Percentiles rank a stretch among this genome's conserved stretches.
These are phyloP conservation scores for Pseudolycoriella hygida DNA, from an alignment of 2,888 invertebrate genomes.

Conservation along the genomic window DNA sequence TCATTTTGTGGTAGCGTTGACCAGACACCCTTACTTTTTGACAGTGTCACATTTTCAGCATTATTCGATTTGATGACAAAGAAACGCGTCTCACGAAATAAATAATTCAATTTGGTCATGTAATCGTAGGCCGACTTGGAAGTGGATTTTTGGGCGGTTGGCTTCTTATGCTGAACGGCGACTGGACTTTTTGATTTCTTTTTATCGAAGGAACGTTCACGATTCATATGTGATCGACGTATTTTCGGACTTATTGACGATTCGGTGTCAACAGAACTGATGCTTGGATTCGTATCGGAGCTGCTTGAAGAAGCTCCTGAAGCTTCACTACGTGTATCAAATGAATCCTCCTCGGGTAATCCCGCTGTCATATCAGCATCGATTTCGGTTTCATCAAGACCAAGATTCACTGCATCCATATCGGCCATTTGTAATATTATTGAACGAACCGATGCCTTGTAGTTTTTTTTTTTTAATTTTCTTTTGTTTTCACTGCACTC, in stretches of 20 bases:
- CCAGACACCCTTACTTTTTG: constrained; percentile 94
- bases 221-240: constrained; percentile 38
- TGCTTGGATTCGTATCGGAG: constrained; percentile 53
- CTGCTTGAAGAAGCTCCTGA: constrained; percentile 59
- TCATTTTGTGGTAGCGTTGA: constrained; percentile 96
- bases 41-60: constrained; percentile 85
- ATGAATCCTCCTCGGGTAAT: constrained; percentile 45
- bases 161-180: constrained; percentile 16
- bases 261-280: constrained; percentile 59
- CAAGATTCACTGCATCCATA: constrained; percentile 43
- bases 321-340: constrained; percentile 77
- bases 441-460: too few relatives aligned
- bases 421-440: constrained; percentile 22
- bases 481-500: too few relatives aligned
- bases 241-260: constrained; percentile 33
- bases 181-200: constrained; percentile 17
- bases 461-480: too few relatives aligned
- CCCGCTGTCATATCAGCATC: constrained; percentile 42
- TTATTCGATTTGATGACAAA: constrained; percentile 97
- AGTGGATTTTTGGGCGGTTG: constrained; percentile 22
- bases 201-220: constrained; percentile 18
- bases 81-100: constrained; percentile 86
- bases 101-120: constrained; percentile 76
- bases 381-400: constrained; percentile 41
- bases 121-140: constrained; percentile 56